A percentile compares a stretch with the other conserved stretches of the same genome.
Evolutionary conservation across 1,140 invertebrate genomes (phyloP).

Genomic region (Magallana angulata): DNA sequence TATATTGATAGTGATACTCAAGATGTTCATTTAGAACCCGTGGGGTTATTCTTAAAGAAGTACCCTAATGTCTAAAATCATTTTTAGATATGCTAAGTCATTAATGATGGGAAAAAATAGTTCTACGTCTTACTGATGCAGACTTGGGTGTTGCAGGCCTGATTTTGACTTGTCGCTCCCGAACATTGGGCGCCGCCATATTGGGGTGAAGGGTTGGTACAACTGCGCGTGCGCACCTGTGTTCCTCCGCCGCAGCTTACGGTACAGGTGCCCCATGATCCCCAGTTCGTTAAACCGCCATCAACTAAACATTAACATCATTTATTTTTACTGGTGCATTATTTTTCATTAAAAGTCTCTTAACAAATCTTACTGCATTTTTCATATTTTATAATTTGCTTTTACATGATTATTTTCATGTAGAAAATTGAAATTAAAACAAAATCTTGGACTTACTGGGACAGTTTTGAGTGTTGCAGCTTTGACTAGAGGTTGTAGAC

Average conservation of each 20-base stretch:
- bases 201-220: slow-evolving; percentile 46
- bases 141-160: slow-evolving; percentile 38
- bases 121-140: neutral
- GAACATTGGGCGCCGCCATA: slow-evolving; percentile 63
- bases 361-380: too few relatives aligned
- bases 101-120: too few relatives aligned
- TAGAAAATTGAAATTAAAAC: too few relatives aligned
- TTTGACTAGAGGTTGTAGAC: neutral
- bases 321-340: neutral
- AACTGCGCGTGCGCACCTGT: slow-evolving; percentile 79
- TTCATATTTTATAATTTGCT: too few relatives aligned
- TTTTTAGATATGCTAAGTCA: too few relatives aligned
- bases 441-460: neutral
- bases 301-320: slow-evolving; percentile 8
- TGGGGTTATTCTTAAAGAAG: too few relatives aligned
- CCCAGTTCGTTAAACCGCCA: slow-evolving; percentile 60
- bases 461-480: slow-evolving; percentile 39
- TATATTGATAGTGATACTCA: too few relatives aligned
- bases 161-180: slow-evolving; percentile 41
- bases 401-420: too few relatives aligned
- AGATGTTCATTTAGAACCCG: too few relatives aligned
- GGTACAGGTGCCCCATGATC: slow-evolving; percentile 92
- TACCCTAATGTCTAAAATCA: too few relatives aligned
- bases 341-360: too few relatives aligned
- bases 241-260: slow-evolving; percentile 93